Evolutionary conservation across 2,113 vertebrate species (phyloP).

Genomic region (Triplophysa dalaica): DNA sequence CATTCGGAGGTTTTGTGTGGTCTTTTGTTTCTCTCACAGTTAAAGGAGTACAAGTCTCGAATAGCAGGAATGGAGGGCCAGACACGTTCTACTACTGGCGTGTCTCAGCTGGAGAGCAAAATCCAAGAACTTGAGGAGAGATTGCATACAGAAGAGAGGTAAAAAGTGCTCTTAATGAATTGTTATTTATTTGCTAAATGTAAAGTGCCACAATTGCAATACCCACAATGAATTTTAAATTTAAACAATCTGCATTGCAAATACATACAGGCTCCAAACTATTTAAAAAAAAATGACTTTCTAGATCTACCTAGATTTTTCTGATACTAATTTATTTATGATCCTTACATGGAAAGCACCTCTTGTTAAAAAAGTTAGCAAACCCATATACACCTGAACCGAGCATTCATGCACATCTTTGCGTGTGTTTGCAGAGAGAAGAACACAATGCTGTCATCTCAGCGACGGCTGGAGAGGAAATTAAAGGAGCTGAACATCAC

Average conservation of each 20-base stretch:
- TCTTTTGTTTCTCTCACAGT: slow-evolving; percentile 65
- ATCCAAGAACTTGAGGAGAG: slow-evolving; percentile 85
- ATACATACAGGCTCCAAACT: neutral
- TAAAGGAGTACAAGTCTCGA: slow-evolving; percentile 88
- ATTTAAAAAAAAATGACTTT: neutral
- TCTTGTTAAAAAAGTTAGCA: neutral
- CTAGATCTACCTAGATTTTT: too few species aligned
- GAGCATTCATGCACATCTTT: neutral
- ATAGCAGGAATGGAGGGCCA: slow-evolving; percentile 85
- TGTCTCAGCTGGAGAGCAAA: slow-evolving; percentile 84
- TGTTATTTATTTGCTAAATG: neutral
- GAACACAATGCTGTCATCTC: slow-evolving; percentile 77
- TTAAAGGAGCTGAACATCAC: slow-evolving; percentile 89
- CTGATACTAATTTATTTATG: too few species aligned
- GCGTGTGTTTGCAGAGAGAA: slow-evolving; percentile 79
- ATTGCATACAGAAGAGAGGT: slow-evolving; percentile 88
- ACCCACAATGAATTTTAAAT: slow-evolving; percentile 26
- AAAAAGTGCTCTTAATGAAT: neutral
- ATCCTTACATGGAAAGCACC: too few species aligned
- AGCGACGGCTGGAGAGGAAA: slow-evolving; percentile 87
- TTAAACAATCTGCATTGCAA: neutral
- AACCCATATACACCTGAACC: neutral
- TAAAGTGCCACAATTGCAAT: slow-evolving; percentile 5
- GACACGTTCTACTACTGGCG: slow-evolving; percentile 76
- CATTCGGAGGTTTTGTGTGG: neutral